Percentiles rank a stretch among this genome's conserved stretches.
Evolutionary conservation across 1,140 invertebrate genomes (phyloP).

Genomic region (Penaeus indicus): DNA sequence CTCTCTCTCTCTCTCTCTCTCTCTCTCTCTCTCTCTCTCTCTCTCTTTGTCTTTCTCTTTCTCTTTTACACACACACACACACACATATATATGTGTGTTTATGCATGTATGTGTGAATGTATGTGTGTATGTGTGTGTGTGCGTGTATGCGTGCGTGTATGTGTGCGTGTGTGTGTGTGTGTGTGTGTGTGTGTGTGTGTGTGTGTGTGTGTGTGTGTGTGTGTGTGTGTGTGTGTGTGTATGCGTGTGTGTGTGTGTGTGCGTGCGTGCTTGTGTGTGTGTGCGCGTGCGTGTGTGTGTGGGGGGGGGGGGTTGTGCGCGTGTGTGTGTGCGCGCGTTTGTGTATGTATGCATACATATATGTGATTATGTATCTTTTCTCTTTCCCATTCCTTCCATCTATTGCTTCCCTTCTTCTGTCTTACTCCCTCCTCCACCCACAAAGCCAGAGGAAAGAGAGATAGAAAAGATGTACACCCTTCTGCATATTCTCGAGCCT

Average conservation of each 20-base stretch:
- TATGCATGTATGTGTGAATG: too few species aligned
- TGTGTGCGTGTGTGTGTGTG: not conserved
- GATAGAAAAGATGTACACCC: too few species aligned
- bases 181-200: not conserved
- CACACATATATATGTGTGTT: too few species aligned
- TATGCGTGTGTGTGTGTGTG: not conserved
- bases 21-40: too few species aligned
- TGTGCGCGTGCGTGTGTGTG: too few species aligned
- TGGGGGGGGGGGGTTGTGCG: not conserved
- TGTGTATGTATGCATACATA: too few species aligned
- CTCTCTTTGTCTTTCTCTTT: too few species aligned
- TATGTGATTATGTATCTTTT: too few species aligned
- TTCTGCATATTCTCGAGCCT: too few species aligned
- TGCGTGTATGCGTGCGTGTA: not conserved
- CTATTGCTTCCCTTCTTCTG: not conserved
- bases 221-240: not conserved
- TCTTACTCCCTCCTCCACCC: conserved; percentile 1
- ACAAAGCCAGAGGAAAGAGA: conserved; percentile 13
- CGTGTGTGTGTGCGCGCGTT: not conserved
- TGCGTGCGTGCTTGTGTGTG: not conserved
- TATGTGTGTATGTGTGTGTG: not conserved
- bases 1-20: too few species aligned
- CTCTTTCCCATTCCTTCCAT: conserved; percentile 1
- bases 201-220: not conserved
- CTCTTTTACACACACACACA: too few species aligned